phyloP scores from a whole-genome alignment of 64 coral and sea anemone species.

The Dendronephthya gigantea region DNA sequence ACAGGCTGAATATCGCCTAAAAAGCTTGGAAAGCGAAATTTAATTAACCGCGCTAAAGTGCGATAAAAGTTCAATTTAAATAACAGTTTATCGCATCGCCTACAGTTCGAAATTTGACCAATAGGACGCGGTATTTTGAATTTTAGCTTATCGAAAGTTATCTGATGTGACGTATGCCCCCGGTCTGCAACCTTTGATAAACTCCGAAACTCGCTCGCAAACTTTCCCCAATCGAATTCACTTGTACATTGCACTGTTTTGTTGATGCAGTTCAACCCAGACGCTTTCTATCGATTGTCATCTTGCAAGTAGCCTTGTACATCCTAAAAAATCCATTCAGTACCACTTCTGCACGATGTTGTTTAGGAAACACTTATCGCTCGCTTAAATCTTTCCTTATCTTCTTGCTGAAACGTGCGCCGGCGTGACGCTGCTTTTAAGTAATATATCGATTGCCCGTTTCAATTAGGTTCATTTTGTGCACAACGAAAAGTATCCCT shows the following conservation, averaged over 20 bases:
- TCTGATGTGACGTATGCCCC: neutral
- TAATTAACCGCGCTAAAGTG: neutral
- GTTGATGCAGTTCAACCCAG: too few relatives aligned
- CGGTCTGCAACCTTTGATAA: neutral
- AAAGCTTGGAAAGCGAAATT: neutral
- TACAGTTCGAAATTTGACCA: neutral
- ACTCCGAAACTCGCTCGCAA: neutral
- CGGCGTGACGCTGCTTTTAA: neutral
- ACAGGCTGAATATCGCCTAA: too few relatives aligned
- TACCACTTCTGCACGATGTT: too few relatives aligned
- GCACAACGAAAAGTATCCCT: too few relatives aligned
- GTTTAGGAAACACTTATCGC: too few relatives aligned
- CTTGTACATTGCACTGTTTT: neutral
- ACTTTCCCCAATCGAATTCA: neutral
- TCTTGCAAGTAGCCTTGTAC: too few relatives aligned
- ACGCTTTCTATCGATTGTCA: too few relatives aligned
- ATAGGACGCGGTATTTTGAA: neutral
- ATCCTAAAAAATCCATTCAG: too few relatives aligned
- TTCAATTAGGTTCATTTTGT: too few relatives aligned
- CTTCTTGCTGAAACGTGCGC: neutral
- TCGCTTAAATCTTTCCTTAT: neutral
- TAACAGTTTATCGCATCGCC: neutral
- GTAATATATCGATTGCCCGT: too few relatives aligned
- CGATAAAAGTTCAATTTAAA: neutral
- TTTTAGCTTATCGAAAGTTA: neutral